Evolutionary conservation across 1,140 invertebrate genomes (phyloP), one percentile per base, ranked within the genome.

Genomic region (Gonioctena quinquepunctata): DNA sequence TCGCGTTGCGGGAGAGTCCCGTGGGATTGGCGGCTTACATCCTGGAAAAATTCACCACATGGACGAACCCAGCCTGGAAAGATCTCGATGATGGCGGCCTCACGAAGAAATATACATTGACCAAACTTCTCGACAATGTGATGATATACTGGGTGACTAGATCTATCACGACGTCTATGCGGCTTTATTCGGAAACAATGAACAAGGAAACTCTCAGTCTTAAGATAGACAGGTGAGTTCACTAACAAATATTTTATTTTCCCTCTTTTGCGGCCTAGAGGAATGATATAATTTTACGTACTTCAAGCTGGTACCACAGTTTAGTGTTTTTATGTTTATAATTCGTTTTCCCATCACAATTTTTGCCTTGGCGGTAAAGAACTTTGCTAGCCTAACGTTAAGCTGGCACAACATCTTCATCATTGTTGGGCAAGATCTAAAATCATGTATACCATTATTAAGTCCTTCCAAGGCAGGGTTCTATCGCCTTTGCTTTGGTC

Each of bases 71-170:
- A 0, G 80, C 85, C 1, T 89, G 87, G 70, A 68, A 82, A 68
- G 63, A 84, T 1, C 80, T 86, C n/a, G 75, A 82, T 0, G 93
- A 96, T 81, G 94, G 94, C 13, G 93, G 92, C 1, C 77, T 96
- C 0, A 85, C 86, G 0, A 84, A 87, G 61, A 87, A 87, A 64
- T 93, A 84, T 75, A 87, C 86, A 0, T 82, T 91, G 56, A 92
- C 94, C 59, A 91, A 95, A 73, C 81, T 97, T 2, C 83, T 97
- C 2, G 95, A 96, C 71, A 95, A 96, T 78, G 79, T 97, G 0
- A 96, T 96, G 92, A 82, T 96, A 25, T 97, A 96, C 81, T 97
- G 94, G 90, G 77, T 90, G 0, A 90, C 90, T 0, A 89, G 89
- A 68, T 89, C 89, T 1, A 92, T 95, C 1, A 93, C 92, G 0